Evolutionary conservation across 2,888 invertebrate genomes (phyloP), one percentile per base, ranked within the genome.

Genomic region (Aelia acuminata): DNA sequence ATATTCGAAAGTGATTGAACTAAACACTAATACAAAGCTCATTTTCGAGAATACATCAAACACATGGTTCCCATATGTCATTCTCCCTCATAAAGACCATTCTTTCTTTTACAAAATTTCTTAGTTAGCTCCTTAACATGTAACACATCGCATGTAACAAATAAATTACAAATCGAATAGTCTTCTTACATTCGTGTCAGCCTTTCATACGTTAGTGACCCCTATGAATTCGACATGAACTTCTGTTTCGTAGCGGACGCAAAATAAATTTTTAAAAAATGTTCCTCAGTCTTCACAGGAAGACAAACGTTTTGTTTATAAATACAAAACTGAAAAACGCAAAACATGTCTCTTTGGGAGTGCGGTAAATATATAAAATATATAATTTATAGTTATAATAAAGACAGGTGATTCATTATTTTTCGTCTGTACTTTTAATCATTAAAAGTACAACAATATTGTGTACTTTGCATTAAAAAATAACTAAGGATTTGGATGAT

Each of bases 381-480:
- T 31, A 7, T 18, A 70, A 70, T 35, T 35, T 10, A 11, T 8
- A n/a, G n/a, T n/a, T 63, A 70, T 35, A 35, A 18, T 70, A 70
- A 35, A 35, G 63, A 18, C 63, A 70, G 31, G 63, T 70, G 63
- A 70, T 63, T 20, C 18, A 18, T 35, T 35, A 26, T 4, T 57
- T 57, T 26, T 57, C 22, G 7, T 57, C 1, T 57, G 26, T 57
- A 26, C 1, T 11, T 57, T 18, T 57, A 1, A n/a, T 57, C 63
- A 31, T 70, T 70, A 35, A 70, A 57, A 57, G 3, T 70, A 70
- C 35, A 70, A 70, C 35, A 70, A 70, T 70, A 31, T 70, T 70
- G 31, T 35, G 20, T 31, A 18, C 18, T 7, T 70, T 70, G 18
- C 63, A 35, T 35, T 20, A 8, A 7, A 20, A n/a, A n/a, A n/a